phyloP scores from a whole-genome alignment of 2,888 invertebrate species.

The Drosophila buzzatii region DNA sequence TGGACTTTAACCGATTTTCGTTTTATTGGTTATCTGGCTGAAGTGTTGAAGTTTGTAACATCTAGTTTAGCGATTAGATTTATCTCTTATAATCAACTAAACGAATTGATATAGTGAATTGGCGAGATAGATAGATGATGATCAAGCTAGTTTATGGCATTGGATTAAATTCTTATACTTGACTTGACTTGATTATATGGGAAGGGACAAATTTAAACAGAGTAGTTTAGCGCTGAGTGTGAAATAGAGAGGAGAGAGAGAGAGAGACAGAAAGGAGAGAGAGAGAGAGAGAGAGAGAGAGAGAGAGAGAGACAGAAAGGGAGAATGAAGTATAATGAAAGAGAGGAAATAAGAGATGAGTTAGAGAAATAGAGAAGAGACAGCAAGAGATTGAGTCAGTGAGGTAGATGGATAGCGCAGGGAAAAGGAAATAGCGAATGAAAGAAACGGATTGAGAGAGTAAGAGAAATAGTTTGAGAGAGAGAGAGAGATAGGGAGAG shows the following conservation, averaged over 20 bases:
- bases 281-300: background rate
- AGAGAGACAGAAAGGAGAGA: background rate
- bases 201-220: too few relatives aligned
- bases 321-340: too few relatives aligned
- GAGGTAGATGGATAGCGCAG: background rate
- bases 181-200: background rate
- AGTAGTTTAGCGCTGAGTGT: too few relatives aligned
- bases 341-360: too few relatives aligned
- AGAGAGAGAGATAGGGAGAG: background rate
- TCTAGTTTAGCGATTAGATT: background rate
- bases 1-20: conserved; percentile 13
- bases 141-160: conserved; percentile 3
- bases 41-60: background rate
- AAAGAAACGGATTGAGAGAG: too few relatives aligned
- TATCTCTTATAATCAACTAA: background rate
- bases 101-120: too few relatives aligned
- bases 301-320: background rate
- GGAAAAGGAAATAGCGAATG: too few relatives aligned
- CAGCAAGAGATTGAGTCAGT: background rate
- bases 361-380: background rate
- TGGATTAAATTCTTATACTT: background rate
- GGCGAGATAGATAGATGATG: conserved; percentile 1
- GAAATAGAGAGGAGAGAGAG: too few relatives aligned
- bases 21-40: background rate
- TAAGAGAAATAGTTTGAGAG: background rate